Conservation (phyloP, 2,113 vertebrate species). For the Cynocephalus volans region DNA sequence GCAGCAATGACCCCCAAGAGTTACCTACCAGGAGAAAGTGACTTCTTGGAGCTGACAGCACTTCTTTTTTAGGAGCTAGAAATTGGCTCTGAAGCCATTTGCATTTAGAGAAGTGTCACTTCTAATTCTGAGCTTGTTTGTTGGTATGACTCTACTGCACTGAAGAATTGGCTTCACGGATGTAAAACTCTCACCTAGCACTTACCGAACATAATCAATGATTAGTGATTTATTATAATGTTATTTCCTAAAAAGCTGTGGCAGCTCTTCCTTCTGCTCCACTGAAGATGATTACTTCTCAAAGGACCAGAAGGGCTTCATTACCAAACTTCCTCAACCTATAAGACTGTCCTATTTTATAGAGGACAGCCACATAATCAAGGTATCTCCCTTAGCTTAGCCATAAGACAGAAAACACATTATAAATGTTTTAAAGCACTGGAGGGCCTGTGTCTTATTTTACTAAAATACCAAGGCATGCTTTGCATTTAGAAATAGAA, state of each 20-base stretch:
- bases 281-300: neutral
- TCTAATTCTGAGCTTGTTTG: neutral
- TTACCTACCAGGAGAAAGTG: neutral
- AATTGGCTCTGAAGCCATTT: neutral
- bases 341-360: neutral
- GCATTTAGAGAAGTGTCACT: conserved; percentile 28
- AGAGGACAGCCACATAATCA: neutral
- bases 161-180: neutral
- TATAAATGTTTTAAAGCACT: neutral
- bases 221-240: neutral
- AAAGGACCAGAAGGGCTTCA: neutral
- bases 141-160: neutral
- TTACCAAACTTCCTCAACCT: neutral
- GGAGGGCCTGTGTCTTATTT: neutral
- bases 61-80: neutral
- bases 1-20: neutral
- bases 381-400: neutral
- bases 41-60: neutral
- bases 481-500: neutral
- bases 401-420: neutral
- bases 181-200: neutral
- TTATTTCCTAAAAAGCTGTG: neutral
- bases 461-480: neutral
- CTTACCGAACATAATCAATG: neutral
- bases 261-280: neutral